phyloP scores from a whole-genome alignment of 2,888 invertebrate species.

The Abrostola triplasia region DNA sequence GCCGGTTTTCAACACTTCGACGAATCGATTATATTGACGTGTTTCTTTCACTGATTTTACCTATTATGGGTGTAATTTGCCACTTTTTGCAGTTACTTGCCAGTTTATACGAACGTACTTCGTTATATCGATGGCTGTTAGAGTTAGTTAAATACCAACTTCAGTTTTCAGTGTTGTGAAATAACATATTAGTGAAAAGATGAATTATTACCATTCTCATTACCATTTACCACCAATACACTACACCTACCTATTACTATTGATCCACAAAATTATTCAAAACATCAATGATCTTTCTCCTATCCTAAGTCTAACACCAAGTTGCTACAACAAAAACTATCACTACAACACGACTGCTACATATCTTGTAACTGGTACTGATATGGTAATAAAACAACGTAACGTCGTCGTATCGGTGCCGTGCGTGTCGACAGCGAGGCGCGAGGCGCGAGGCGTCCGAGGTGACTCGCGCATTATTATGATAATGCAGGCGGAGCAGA shows the following conservation, averaged over 20 bases:
- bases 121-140: constrained; percentile 24
- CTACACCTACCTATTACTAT: no score
- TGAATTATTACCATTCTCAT: no score
- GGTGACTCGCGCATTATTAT: constrained; percentile 87
- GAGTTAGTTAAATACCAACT: no score
- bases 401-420: constrained; percentile 40
- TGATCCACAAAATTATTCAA: no score
- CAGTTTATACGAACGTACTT: constrained; percentile 10
- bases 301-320: constrained; percentile 7
- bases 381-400: constrained; percentile 54
- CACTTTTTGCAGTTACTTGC: constrained; percentile 42
- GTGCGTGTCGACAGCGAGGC: constrained; percentile 70
- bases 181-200: no score
- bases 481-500: constrained; percentile 84
- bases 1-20: constrained; percentile 86
- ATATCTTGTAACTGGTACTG: constrained; percentile 45
- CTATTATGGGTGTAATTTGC: constrained; percentile 63
- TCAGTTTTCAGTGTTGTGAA: no score
- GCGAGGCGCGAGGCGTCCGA: constrained; percentile 60
- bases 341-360: constrained; percentile 38
- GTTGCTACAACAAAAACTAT: constrained; percentile 29
- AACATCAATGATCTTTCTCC: no score
- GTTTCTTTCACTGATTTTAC: constrained; percentile 75
- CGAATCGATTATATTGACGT: constrained; percentile 81
- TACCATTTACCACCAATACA: no score